Percentiles rank a stretch among this genome's conserved stretches.
Evolutionary conservation across 2,113 vertebrate species (phyloP).

Genomic region (Pleuronectes platessa): DNA sequence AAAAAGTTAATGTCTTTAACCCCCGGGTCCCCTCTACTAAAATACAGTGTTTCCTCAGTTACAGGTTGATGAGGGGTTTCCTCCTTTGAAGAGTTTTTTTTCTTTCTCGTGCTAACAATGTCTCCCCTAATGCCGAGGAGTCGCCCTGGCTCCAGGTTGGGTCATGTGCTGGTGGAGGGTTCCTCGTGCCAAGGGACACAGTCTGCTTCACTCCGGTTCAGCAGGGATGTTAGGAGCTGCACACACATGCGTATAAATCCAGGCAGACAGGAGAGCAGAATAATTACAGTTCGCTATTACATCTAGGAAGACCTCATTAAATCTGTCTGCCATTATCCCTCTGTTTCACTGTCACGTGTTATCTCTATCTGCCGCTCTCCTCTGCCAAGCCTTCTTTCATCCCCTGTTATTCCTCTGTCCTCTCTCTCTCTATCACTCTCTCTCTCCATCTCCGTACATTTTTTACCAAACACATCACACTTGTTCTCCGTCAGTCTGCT

Average conservation of each 20-base stretch:
- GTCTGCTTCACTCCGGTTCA: constrained; percentile 40
- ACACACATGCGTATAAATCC: constrained; percentile 38
- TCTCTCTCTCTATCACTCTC: not conserved
- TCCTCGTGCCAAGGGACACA: constrained; percentile 44
- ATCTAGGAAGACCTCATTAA: constrained; percentile 73
- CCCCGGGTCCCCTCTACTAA: not conserved
- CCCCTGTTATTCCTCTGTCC: constrained; percentile 1
- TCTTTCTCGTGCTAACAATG: not conserved
- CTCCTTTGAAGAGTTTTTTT: not conserved
- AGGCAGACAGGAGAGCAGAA: constrained; percentile 58
- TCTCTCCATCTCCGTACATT: not conserved
- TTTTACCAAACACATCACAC: constrained; percentile 18
- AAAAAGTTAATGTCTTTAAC: too few species aligned
- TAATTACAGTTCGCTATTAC: constrained; percentile 64
- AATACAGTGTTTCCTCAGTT: not conserved
- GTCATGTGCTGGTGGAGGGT: constrained; percentile 46
- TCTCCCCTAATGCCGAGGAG: constrained; percentile 12
- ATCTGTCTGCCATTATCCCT: constrained; percentile 67
- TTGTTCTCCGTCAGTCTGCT: constrained; percentile 21
- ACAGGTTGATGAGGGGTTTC: not conserved
- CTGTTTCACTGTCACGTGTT: constrained; percentile 59
- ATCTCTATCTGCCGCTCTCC: constrained; percentile 51
- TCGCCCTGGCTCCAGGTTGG: constrained; percentile 32
- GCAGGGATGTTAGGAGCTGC: constrained; percentile 38
- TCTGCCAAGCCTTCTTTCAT: constrained; percentile 48